Evolutionary conservation across 2,888 invertebrate species (phyloP).

Genomic region (Lottia gigantea): DNA sequence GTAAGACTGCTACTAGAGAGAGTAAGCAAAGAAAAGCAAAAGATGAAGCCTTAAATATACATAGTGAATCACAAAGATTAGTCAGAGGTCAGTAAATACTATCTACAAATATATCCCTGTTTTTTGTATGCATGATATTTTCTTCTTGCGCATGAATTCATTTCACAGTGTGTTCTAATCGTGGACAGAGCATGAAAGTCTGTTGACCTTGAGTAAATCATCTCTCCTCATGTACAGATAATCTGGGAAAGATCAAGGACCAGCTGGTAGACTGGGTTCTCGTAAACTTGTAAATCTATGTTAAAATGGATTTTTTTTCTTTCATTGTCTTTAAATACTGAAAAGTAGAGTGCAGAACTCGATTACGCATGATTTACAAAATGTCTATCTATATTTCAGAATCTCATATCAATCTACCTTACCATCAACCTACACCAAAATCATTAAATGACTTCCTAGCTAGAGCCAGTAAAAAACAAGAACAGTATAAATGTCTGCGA

Average conservation of each 20-base stretch:
- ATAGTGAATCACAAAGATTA: slow-evolving; percentile 86
- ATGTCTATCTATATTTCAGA: slow-evolving; percentile 70
- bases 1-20: slow-evolving; percentile 7
- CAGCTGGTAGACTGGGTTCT: too few species aligned
- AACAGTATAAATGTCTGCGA: slow-evolving; percentile 44
- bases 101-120: too few species aligned
- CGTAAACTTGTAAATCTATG: too few species aligned
- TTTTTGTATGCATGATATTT: too few species aligned
- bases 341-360: background rate
- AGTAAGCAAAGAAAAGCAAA: slow-evolving; percentile 33
- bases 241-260: too few species aligned
- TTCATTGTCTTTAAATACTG: too few species aligned
- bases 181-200: too few species aligned
- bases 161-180: too few species aligned
- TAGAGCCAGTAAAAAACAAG: slow-evolving; percentile 61
- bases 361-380: background rate
- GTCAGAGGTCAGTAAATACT: slow-evolving; percentile 70
- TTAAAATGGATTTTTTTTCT: too few species aligned
- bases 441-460: slow-evolving; percentile 81
- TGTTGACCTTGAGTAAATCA: background rate
- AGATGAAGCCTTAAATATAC: slow-evolving; percentile 73
- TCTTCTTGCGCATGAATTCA: too few species aligned
- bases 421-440: slow-evolving; percentile 85
- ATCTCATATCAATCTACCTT: slow-evolving; percentile 81
- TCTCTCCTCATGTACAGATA: too few species aligned